Evolutionary conservation across 2,888 invertebrate species (phyloP).

Genomic region (Oscheius sp.): DNA sequence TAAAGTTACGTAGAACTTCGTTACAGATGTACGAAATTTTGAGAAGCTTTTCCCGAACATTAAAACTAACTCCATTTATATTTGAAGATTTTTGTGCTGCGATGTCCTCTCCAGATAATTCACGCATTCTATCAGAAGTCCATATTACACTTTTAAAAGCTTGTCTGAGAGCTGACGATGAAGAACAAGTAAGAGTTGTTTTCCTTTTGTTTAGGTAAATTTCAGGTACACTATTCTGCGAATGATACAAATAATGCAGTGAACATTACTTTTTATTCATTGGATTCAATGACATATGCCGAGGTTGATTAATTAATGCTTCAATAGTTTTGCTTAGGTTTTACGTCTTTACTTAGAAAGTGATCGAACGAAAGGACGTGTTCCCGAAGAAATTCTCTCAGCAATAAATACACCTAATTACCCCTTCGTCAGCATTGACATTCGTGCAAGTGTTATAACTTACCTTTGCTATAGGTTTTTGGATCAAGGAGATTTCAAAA

Average conservation of each 20-base stretch:
- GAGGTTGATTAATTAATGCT: constrained; percentile 76
- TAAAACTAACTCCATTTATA: constrained; percentile 89
- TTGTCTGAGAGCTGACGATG: constrained; percentile 85
- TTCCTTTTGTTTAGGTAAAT: background rate
- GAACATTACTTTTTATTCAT: constrained; percentile 88
- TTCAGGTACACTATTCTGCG: constrained; percentile 71
- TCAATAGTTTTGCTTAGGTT: constrained; percentile 35
- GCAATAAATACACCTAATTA: constrained; percentile 73
- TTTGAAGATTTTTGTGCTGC: constrained; percentile 97
- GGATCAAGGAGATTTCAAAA: constrained; percentile 88
- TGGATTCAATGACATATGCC: constrained; percentile 95
- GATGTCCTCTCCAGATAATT: constrained; percentile 83
- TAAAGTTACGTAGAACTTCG: too few species aligned
- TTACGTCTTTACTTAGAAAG: constrained; percentile 56
- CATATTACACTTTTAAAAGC: constrained; percentile 93
- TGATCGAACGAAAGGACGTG: constrained; percentile 39
- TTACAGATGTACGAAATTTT: constrained; percentile 91
- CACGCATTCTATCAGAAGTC: constrained; percentile 87
- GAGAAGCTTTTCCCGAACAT: constrained; percentile 84
- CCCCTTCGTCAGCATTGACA: constrained; percentile 84
- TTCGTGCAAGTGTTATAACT: constrained; percentile 71
- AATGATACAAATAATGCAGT: constrained; percentile 96
- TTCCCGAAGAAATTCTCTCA: constrained; percentile 47
- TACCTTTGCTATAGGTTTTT: constrained; percentile 94
- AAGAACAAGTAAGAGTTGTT: constrained; percentile 78